Conservation (phyloP, 53 echinoderm and acorn worm species). For the Paelopatides confundens region DNA sequence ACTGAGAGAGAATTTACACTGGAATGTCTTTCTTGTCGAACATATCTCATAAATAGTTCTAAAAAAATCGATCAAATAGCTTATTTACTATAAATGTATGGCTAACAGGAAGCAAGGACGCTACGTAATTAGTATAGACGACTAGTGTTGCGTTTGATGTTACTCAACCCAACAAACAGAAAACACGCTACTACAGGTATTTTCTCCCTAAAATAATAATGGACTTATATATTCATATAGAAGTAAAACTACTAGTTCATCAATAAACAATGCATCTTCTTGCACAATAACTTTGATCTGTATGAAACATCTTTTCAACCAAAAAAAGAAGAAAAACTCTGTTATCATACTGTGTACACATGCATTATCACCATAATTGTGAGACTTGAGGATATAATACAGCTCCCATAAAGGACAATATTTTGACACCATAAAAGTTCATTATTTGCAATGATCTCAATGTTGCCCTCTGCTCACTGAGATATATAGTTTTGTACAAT, state of each 20-base stretch:
- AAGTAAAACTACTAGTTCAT: neutral
- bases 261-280: neutral
- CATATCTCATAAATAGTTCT: neutral
- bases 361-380: no score
- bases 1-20: neutral
- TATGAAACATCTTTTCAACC: no score
- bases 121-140: neutral
- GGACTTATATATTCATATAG: neutral
- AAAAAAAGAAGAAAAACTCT: no score
- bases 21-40: neutral
- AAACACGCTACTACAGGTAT: conserved; percentile 7
- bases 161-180: conserved; percentile 10
- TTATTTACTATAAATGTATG: neutral
- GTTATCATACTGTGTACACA: no score
- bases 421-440: no score
- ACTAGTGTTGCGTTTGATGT: neutral
- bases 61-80: neutral
- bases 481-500: no score
- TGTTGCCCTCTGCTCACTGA: no score
- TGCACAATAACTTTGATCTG: no score
- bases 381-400: no score
- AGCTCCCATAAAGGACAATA: no score
- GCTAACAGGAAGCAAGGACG: conserved; percentile 32
- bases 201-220: neutral
- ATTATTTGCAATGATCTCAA: no score